Evolutionary conservation across 2,113 vertebrate genomes (phyloP), one percentile per base, ranked within the genome.

Genomic region (Setophaga coronata): DNA sequence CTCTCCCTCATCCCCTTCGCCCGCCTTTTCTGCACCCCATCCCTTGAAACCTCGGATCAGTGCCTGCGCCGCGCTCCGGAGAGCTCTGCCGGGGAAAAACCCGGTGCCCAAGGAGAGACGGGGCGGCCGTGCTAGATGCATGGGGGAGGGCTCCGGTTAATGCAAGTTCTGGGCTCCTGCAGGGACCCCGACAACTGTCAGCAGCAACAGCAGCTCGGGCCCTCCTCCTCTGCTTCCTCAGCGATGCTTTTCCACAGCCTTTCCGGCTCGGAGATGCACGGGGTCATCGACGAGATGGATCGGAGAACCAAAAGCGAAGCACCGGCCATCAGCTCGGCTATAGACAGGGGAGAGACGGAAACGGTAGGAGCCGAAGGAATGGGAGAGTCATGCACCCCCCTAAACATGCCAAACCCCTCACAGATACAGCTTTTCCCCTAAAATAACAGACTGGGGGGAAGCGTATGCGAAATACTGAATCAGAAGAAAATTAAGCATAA

Each of bases 201-300:
- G 93, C 95, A 82, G 78, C 93, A 76, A 82, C 96, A 92, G 94
- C 93, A 53, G 10, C 80, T 94, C 92, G 96, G 92, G 96, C 94
- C 96, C 94, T 92, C 97, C 88, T 96, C 96, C 95, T 89, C 97
- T 16, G 92, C 95, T 71, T 93, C 97, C 91, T 94, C 95, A 94
- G 95, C 96, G 94, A 99, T 99, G 99, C 99, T 99, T 97, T 99
- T 99, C 98, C 99, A 99, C 97, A 99, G 99, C 97, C 97, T 99
- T 98, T 98, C 99, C 92, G 99, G 99, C 98, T 98, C 99, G 97
- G 99, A 99, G 97, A 99, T 99, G 98, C 99, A 99, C 97, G 99
- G 99, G 89, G 99, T 99, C 98, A 99, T 99, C 98, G 99, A 99
- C 95, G 99, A 99, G 97, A 99, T 99, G 98, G 99, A 99, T 98